Base-by-base conservation (phyloP, 2,888 invertebrate genomes). In the Drosophila rubida region DNA sequence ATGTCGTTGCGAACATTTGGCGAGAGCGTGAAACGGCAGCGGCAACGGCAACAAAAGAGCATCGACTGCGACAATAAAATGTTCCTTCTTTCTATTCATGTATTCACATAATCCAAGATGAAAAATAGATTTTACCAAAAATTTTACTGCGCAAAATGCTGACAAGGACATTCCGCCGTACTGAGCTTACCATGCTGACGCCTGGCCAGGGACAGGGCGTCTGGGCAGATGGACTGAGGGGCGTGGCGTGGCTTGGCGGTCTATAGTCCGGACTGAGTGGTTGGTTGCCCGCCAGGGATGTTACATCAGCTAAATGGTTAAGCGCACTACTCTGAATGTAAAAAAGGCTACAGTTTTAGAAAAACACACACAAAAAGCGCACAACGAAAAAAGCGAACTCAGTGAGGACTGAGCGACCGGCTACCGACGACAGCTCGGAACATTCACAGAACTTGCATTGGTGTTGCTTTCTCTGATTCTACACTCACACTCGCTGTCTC, bases 231-330 rank as follows among this genome's bases (percentile, higher is more conserved):
- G 48, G 65, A 7, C 39, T 14, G 23, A 27, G 19, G 53, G 64
- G 27, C 19, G 51, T 51, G 51, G 57, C 39, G 68, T 62, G 49
- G 41, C 42, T 35, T n/a, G 51, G 48, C 61, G 41, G 35, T 37
- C 57, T 51, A 32, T 44, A 48, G 59, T 16, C 48, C 27, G 30
- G 41, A 53, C 41, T 55, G 69, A 66, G 62, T 66, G 53, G 37
- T 44, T 62, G 64, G 60, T 54, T 66, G 64, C 59, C 59, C 73
- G 74, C 64, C 69, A 66, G 81, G 81, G 71, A 69, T 83, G 81
- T 83, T 80, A 83, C 87, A 83, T 86, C 82, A 86, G 81, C 87
- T 83, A 83, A 83, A 83, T 83, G 82, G 84, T 86, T 83, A 83
- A 83, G 81, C 87, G 81, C 69, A 80, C 80, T 86, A 74, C 60